Conservation (phyloP, 2,888 invertebrate genomes). For the Cerceris ruficornis region DNA sequence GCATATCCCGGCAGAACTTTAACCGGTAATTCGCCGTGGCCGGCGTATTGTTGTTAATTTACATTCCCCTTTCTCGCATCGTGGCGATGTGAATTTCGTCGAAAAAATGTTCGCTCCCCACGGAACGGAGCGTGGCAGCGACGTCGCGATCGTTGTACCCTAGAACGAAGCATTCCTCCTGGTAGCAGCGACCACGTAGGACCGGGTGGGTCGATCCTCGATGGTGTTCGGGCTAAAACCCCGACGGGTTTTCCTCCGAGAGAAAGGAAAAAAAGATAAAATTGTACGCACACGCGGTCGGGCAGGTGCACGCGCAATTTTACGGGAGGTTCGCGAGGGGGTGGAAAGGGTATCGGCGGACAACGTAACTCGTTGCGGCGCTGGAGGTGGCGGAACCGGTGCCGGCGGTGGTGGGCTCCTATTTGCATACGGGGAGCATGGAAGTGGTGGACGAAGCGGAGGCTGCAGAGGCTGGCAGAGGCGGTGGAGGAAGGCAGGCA, state of each 20-base stretch:
- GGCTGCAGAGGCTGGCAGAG: constrained; percentile 13
- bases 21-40: constrained; percentile 40
- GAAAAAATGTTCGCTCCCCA: constrained; percentile 20
- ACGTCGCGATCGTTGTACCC: neutral
- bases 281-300: constrained; percentile 33
- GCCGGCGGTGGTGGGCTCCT: constrained; percentile 66
- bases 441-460: constrained; percentile 42
- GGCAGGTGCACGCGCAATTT: constrained; percentile 30
- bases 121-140: constrained; percentile 2
- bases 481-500: constrained; percentile 63
- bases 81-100: constrained; percentile 23
- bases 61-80: constrained; percentile 38
- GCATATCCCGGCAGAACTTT: constrained; percentile 13
- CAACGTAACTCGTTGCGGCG: constrained; percentile 43
- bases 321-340: constrained; percentile 28
- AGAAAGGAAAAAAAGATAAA: constrained; percentile 24
- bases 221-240: neutral
- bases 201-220: neutral
- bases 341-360: constrained; percentile 45
- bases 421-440: constrained; percentile 78
- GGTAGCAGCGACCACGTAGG: neutral
- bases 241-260: constrained; percentile 8
- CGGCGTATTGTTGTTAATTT: constrained; percentile 45
- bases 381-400: constrained; percentile 55
- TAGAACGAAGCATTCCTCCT: neutral